Evolutionary conservation across 2,113 vertebrate genomes (phyloP), one percentile per base, ranked within the genome.

Genomic region (Podarcis muralis): DNA sequence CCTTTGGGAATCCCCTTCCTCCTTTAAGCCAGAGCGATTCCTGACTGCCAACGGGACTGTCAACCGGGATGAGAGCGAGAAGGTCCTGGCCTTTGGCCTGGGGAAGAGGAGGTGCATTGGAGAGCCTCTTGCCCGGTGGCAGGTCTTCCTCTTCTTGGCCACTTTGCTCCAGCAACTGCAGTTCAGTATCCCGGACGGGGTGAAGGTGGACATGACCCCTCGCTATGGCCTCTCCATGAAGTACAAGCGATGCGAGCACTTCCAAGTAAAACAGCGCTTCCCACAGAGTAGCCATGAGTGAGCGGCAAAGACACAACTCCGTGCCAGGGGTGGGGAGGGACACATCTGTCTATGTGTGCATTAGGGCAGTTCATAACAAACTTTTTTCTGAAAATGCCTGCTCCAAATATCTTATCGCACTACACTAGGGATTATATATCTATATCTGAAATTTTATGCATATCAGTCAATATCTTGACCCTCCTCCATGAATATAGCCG

Each of bases 41-140:
- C 97, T 99, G 77, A 96, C 16, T 0, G 1, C 89, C 0, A n/a
- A 94, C 0, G 97, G 98, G 68, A 95, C 96, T 3, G 1, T 99
- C 53, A 96, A 96, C 94, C 97, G 91, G 84, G 0, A 35, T 0
- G 96, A 98, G 15, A 91, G 95, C 0, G 98, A 99, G 87, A 99
- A 98, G 91, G 95, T 99, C 85, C 27, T 97, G 92, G 0, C 87
- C 1, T 99, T 99, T 0, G 98, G 99, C 6, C 16, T 99, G 95
- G 99, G 99, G 66, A 98, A 97, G 93, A 95, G 99, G 1, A 97
- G 97, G 16, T 99, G 99, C 94, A 92, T 99, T 0, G 99, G 99
- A 0, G 99, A 99, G 91, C 71, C 93, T 71, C 98, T 99, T 0
- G 98, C 96, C 20, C 97, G 98, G 4, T 94, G 95, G 65, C 97